Evolutionary conservation across 2,113 vertebrate genomes (phyloP).

Genomic region (Hystrix brachyura): DNA sequence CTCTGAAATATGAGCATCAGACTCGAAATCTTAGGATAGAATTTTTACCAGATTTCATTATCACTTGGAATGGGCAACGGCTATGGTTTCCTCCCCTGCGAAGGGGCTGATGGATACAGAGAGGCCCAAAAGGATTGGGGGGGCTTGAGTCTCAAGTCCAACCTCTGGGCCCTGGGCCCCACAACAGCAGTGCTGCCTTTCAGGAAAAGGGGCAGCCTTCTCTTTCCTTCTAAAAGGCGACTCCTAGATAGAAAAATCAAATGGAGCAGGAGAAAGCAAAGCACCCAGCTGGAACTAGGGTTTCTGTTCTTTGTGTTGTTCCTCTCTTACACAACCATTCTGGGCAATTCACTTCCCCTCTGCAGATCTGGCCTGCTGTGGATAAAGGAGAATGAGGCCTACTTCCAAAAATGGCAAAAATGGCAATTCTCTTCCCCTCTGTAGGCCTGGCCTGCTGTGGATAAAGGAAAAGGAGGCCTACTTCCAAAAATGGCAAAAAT

Average conservation of each 20-base stretch:
- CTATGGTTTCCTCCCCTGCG: background rate
- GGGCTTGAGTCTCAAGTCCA: background rate
- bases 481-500: background rate
- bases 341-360: background rate
- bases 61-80: background rate
- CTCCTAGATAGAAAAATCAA: constrained; percentile 44
- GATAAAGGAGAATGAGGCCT: background rate
- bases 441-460: background rate
- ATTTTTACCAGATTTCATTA: background rate
- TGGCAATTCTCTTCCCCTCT: rapidly evolving
- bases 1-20: constrained; percentile 74
- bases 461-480: background rate
- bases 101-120: background rate
- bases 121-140: background rate
- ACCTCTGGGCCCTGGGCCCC: background rate
- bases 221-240: background rate
- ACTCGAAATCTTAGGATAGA: constrained; percentile 10
- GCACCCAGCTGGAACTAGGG: background rate
- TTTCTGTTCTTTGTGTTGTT: background rate
- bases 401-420: background rate
- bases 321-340: background rate
- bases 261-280: background rate
- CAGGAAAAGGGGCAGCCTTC: background rate
- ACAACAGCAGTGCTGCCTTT: background rate
- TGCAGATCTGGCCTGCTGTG: background rate